Percentiles rank a stretch among this genome's conserved stretches.
These are phyloP conservation scores for Metaphire vulgaris DNA, from an alignment of 1,140 invertebrate genomes.

Conservation along the genomic window DNA sequence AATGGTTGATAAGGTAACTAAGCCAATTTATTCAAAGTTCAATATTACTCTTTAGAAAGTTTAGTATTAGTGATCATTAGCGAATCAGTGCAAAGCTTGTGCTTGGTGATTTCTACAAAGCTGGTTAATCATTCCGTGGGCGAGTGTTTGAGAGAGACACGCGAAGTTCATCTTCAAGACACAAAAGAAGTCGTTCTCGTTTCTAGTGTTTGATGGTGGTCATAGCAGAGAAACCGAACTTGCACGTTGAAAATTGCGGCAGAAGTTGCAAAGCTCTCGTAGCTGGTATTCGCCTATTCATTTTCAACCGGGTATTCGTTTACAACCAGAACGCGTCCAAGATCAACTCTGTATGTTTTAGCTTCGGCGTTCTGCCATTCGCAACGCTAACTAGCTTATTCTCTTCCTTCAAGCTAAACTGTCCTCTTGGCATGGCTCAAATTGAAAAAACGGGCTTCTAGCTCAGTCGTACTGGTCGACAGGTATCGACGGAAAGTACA, in stretches of 20 bases:
- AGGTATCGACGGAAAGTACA: slow-evolving; percentile 19
- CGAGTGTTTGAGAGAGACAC: background rate
- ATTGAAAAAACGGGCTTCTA: slow-evolving; percentile 17
- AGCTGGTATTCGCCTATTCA: too few relatives aligned
- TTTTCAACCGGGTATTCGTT: slow-evolving; percentile 19
- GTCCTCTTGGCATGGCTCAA: slow-evolving; percentile 13
- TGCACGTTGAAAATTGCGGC: background rate
- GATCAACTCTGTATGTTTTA: slow-evolving; percentile 9
- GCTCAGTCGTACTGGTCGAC: slow-evolving; percentile 20
- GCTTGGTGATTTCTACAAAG: too few relatives aligned
- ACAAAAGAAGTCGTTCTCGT: background rate
- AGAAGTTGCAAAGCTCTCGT: slow-evolving; percentile 11
- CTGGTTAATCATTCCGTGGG: too few relatives aligned
- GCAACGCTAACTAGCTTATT: slow-evolving; percentile 17
- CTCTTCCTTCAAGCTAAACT: slow-evolving; percentile 15
- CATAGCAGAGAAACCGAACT: background rate
- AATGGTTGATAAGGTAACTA: too few relatives aligned
- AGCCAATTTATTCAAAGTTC: too few relatives aligned
- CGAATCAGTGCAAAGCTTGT: too few relatives aligned
- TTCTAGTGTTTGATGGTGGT: too few relatives aligned
- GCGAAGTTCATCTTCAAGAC: background rate
- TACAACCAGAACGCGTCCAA: slow-evolving; percentile 21
- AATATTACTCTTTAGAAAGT: too few relatives aligned
- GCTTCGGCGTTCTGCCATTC: background rate
- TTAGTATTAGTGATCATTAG: too few relatives aligned